Base-by-base conservation (phyloP, 1,140 invertebrate species). In the Nymphalis io region DNA sequence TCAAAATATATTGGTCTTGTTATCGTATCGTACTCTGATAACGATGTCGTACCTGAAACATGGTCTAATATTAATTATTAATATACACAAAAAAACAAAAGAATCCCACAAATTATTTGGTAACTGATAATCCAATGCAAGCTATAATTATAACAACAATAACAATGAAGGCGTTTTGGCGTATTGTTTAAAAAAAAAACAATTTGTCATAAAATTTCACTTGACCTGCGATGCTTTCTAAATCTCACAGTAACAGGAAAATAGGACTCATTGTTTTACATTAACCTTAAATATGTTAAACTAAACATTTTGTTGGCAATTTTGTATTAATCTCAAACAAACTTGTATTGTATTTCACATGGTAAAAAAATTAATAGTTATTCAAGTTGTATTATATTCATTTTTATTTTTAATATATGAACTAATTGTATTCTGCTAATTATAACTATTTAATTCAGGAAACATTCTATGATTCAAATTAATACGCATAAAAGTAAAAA, bases 131-230 rank as follows among this genome's bases (percentile, higher is more conserved):
- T 57, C 62, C 38, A 59, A 64, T 71, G 27, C 60, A 60, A 16
- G 38, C 58, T 46, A 58, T 69, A 69, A 62, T 69, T 69, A 69
- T 33, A 57, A 33, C 39, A 55, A 69, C 60, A 69, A 57, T 6
- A 57, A 51, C 15, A 60, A 40, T 62, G 62, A 42, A 55, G 33
- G 39, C 44, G 57, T 65, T 70, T 70, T 65, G 27, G 39, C 23
- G 71, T 61, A 73, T 73, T 73, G 66, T 73, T 73, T 64, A 38
- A 46, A 64, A 72, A 42, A 46, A 64, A 72, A 69, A 68, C 57
- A 73, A 70, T 70, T 60, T 66, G 44, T 73, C 61, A 73, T 72
- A 73, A 68, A 65, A 48, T 73, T 73, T 73, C 71, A 64, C 71
- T 65, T 73, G 71, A 73, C 66, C 71, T 55, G 39, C 66, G 55